Evolutionary conservation across 2,888 invertebrate genomes (phyloP), one percentile per base, ranked within the genome.

Genomic region (Sussaba pulchella): DNA sequence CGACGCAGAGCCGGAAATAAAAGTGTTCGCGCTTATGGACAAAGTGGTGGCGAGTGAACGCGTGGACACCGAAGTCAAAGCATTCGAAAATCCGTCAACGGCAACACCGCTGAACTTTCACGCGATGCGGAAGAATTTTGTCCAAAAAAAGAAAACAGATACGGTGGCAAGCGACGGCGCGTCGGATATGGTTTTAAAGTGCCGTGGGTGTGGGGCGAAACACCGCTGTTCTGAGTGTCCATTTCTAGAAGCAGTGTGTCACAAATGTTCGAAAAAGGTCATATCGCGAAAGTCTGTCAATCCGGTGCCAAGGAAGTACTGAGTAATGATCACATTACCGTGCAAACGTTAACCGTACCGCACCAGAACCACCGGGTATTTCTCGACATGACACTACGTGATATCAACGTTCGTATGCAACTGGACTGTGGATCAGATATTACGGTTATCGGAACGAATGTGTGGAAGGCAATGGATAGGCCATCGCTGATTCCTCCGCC

Each of bases 381-480:
- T 26, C 43, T 76, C 41, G 45, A 41, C 10, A 54, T 31, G 19
- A 52, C 5, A 10, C 39, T 69, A n/a, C 63, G 50, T 19, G 63
- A 70, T 17, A 69, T 21, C 10, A 43, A 52, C 24, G 19, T 63
- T 14, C 17, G 43, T 0, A 45, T 70, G 77, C 64, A 66, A 19
- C 71, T 71, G n/a, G 71, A 64, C 36, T 77, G 71, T 70, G 77
- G 77, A 26, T 77, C 71, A 47, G 71, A 77, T 36, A 57, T 77
- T 17, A 71, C 77, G 47, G 39, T 77, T 12, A 77, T 77, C 45
- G 71, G 77, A 17, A 21, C 10, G 10, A 59, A 77, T 24, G 71
- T 63, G 41, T 71, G 77, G 77, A 66, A 57, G 10, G 54, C 70
- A 21, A 54, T 64, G n/a, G 71, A 50, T 12, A 71, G 64, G 24